Conservation (phyloP, 30 jellyfish, hydroid and myxozoan genomes). For the Nemopilema nomurai region DNA sequence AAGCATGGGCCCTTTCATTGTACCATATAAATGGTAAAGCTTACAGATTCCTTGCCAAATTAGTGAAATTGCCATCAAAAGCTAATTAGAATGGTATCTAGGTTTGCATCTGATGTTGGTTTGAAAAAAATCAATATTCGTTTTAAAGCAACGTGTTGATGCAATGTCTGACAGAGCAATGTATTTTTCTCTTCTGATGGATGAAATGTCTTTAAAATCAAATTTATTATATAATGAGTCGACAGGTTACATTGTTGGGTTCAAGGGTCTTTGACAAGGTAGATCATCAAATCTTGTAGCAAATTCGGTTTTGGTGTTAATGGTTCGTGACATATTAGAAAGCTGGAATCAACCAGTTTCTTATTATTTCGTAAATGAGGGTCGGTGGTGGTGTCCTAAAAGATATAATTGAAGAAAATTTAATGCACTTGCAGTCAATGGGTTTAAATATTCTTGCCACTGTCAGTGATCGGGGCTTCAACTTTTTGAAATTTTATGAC, state of each 20-base stretch:
- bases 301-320: constrained; percentile 35
- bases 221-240: no score
- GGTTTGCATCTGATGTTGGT: no score
- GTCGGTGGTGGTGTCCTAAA: no score
- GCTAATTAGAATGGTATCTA: constrained; percentile 10
- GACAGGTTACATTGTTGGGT: constrained; percentile 20
- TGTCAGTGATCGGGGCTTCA: constrained; percentile 29
- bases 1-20: constrained; percentile 44
- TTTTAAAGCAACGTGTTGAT: constrained; percentile 16
- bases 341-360: no score
- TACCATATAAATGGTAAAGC: constrained; percentile 59
- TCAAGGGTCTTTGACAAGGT: constrained; percentile 31
- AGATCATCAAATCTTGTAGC: constrained; percentile 6
- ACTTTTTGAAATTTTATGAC: background rate
- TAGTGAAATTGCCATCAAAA: constrained; percentile 8
- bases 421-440: no score
- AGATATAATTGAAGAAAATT: no score
- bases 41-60: constrained; percentile 23
- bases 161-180: constrained; percentile 11
- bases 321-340: constrained; percentile 32
- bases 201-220: constrained; percentile 54
- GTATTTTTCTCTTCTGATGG: constrained; percentile 27
- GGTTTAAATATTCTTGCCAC: constrained; percentile 8
- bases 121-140: constrained; percentile 17
- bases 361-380: no score